A percentile compares a stretch with the other conserved stretches of the same genome.
These are phyloP conservation scores for Vireo altiloquus DNA, from an alignment of 2,113 vertebrate genomes.

Conservation along the genomic window DNA sequence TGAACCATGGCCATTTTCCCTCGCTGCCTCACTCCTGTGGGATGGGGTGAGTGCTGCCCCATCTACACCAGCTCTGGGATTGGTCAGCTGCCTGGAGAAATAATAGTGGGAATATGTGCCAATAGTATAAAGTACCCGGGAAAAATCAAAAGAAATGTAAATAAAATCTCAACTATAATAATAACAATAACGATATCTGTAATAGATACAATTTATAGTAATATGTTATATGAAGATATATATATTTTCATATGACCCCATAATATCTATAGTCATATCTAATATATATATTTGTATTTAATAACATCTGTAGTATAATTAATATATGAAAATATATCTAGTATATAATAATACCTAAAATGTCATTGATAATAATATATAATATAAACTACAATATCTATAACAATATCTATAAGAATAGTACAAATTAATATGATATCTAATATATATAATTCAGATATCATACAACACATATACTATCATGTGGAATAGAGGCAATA, in stretches of 20 bases:
- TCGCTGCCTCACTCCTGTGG: rapidly evolving
- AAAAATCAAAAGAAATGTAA: background rate
- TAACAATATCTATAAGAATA: background rate
- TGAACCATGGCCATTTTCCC: background rate
- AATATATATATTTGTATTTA: background rate
- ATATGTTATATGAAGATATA: background rate
- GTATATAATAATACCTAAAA: background rate
- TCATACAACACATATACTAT: too few species aligned
- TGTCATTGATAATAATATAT: background rate
- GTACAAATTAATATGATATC: background rate
- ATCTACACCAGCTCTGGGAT: background rate
- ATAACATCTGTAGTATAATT: background rate
- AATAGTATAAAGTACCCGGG: background rate
- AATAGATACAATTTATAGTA: background rate
- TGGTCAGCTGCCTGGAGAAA: background rate
- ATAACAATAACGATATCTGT: background rate
- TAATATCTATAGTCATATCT: too few species aligned
- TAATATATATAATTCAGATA: background rate
- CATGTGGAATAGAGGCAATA: background rate
- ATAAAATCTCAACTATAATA: background rate
- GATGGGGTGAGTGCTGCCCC: background rate
- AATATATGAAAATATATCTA: background rate
- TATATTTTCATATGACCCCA: rapidly evolving
- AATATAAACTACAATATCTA: background rate
- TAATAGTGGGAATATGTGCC: background rate